Percentiles rank a stretch among this genome's conserved stretches.
These are phyloP conservation scores for Rynchops niger DNA, from an alignment of 2,113 vertebrate genomes.

Conservation along the genomic window DNA sequence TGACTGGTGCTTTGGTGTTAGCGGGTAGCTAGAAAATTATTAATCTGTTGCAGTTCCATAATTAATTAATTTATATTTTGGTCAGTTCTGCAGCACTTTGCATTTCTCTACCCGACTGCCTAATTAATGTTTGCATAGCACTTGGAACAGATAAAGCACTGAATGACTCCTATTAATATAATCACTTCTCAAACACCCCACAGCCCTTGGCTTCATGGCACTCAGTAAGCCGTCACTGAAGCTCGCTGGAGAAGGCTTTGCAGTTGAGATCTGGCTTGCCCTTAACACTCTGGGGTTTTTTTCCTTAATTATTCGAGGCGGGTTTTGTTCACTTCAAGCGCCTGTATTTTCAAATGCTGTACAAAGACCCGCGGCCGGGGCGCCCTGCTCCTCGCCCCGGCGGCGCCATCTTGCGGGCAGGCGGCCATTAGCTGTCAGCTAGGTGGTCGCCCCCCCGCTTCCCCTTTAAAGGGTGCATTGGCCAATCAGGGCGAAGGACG, in stretches of 20 bases:
- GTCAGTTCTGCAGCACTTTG: conserved; percentile 18
- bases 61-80: conserved; percentile 43
- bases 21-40: not conserved
- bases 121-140: conserved; percentile 1
- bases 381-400: too few species aligned
- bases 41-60: not conserved
- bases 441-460: not conserved
- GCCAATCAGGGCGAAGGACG: accelerated
- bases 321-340: not conserved
- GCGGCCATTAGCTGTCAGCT: not conserved
- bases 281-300: accelerated
- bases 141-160: not conserved
- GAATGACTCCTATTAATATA: not conserved
- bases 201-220: accelerated
- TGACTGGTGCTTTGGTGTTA: not conserved
- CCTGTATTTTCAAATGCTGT: not conserved
- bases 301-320: not conserved
- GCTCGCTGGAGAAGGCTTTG: not conserved
- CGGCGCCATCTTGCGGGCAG: not conserved
- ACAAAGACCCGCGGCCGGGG: accelerated
- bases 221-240: not conserved
- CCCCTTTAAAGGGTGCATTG: not conserved
- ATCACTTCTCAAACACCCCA: not conserved
- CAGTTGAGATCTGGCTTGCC: not conserved
- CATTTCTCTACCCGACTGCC: not conserved